Evolutionary conservation across 2,797 vertebrate genomes (phyloP), one percentile per base, ranked within the genome.

Genomic region (Danio aesculapii): DNA sequence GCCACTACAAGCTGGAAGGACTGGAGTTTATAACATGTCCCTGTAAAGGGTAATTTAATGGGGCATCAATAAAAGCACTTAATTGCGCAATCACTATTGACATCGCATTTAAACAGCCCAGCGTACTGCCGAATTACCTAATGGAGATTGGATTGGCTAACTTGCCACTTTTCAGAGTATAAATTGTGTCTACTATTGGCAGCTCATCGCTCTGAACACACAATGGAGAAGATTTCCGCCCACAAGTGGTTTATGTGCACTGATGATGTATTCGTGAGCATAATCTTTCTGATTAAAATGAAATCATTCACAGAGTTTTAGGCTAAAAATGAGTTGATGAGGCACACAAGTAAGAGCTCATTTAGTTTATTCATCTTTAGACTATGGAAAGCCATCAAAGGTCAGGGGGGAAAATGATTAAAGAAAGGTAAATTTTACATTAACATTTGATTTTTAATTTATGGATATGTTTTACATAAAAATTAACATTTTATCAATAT

Each of bases 11-110:
- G 73, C 70, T 75, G 63, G 19, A 73, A 73, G 68, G 75, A 78
- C 41, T 67, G 78, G 83, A 89, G 87, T 91, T 89, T 87, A 88
- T 90, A 86, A 91, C 77, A 81, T 84, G 86, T 87, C 77, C 70
- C 83, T 90, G 67, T 82, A 89, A 89, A 90, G 88, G 87, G 84
- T 89, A 86, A 87, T 91, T 95, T 96, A 96, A 97, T 94, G 94
- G 95, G 90, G 94, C 94, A 94, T 95, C 94, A 90, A 93, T 95
- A 94, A 93, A 95, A 95, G 95, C 92, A 93, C 94, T 95, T 97
- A 96, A 96, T 96, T 96, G 96, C 92, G 92, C 94, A 96, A 95
- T 94, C 92, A 94, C 92, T 96, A 96, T 96, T 95, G 96, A 96
- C 95, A 95, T 89, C 91, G 90, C 93, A 94, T 95, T 95, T 97